phyloP scores from a whole-genome alignment of 2,888 invertebrate genomes.

The Ceraclea dissimilis region DNA sequence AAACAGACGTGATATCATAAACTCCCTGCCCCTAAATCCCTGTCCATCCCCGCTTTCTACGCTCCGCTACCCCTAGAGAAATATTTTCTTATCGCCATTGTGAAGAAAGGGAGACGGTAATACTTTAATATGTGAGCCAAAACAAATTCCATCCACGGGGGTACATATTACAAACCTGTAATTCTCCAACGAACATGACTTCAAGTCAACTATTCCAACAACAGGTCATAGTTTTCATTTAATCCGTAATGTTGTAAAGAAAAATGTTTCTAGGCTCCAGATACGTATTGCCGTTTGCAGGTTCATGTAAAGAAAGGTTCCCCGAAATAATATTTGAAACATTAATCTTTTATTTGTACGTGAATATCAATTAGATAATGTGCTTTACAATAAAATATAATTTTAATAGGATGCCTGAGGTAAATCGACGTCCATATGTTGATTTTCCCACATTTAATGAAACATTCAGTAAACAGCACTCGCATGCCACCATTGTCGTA shows the following conservation, averaged over 20 bases:
- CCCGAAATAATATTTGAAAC: no score
- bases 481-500: no score
- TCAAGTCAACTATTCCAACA: not conserved
- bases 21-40: constrained; percentile 5
- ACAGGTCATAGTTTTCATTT: not conserved
- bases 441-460: no score
- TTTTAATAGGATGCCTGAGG: no score
- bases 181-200: not conserved
- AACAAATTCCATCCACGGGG: constrained; percentile 23
- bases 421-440: no score
- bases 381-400: no score
- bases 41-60: constrained; percentile 13
- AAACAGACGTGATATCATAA: not conserved
- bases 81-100: constrained; percentile 24
- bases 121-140: constrained; percentile 27
- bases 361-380: no score
- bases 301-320: no score
- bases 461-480: no score
- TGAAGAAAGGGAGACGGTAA: constrained; percentile 21
- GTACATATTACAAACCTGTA: constrained; percentile 3
- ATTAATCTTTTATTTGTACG: no score
- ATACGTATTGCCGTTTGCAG: no score
- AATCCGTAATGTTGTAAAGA: not conserved
- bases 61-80: constrained; percentile 8
- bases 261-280: no score